Conservation (phyloP, 2,113 vertebrate species). For the Synchiropus splendidus region DNA sequence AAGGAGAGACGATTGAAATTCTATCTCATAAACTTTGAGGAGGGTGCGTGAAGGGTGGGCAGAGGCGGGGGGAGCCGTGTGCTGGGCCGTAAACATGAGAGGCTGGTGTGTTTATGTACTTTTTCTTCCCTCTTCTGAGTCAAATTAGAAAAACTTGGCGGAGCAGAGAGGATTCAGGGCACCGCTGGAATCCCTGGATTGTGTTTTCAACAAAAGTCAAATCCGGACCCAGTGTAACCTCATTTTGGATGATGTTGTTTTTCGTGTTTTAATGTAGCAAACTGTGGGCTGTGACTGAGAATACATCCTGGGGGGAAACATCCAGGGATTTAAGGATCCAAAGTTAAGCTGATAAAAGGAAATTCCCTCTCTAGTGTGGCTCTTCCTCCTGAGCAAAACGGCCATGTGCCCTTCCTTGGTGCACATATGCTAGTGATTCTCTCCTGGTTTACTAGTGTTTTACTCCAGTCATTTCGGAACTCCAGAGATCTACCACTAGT, state of each 20-base stretch:
- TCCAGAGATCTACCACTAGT: too few species aligned
- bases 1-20: slow-evolving; percentile 51
- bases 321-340: too few species aligned
- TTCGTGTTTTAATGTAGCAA: slow-evolving; percentile 4
- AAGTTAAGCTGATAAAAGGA: too few species aligned
- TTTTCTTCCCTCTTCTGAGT: slow-evolving; percentile 11
- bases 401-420: too few species aligned
- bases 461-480: too few species aligned
- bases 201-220: slow-evolving; percentile 2
- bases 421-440: too few species aligned
- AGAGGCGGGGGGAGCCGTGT: slow-evolving; percentile 6
- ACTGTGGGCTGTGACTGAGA: slow-evolving; percentile 3
- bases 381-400: too few species aligned
- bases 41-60: not conserved
- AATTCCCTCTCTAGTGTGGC: too few species aligned
- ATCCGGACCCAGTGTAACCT: not conserved
- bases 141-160: slow-evolving; percentile 20
- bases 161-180: slow-evolving; percentile 9
- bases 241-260: not conserved
- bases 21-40: slow-evolving; percentile 43
- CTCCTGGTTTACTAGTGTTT: too few species aligned
- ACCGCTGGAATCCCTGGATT: slow-evolving; percentile 15
- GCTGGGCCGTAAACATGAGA: slow-evolving; percentile 38
- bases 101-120: slow-evolving; percentile 32
- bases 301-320: not conserved